These are phyloP conservation scores for Chrysemys picta DNA, from an alignment of 2,113 vertebrate species.

Conservation along the genomic window DNA sequence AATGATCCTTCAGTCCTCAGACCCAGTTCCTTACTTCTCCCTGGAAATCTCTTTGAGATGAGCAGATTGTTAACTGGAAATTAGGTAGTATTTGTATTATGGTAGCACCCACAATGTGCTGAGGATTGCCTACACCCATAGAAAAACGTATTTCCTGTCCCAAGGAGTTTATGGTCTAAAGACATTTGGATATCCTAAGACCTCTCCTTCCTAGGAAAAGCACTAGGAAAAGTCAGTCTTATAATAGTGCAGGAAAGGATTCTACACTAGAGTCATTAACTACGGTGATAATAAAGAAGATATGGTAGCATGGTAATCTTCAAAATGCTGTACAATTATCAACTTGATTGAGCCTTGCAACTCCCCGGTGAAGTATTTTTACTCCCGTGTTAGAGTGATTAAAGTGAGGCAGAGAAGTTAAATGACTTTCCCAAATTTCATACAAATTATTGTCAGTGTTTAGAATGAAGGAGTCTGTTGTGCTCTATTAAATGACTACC, in stretches of 20 bases:
- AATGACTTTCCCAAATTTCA: not conserved
- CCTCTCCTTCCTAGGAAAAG: not conserved
- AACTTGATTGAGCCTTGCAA: accelerated
- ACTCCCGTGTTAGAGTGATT: accelerated
- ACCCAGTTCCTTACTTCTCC: not conserved
- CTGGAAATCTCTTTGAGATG: not conserved
- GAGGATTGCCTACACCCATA: too few species aligned
- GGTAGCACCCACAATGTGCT: not conserved
- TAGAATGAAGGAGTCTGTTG: accelerated
- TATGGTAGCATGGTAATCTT: not conserved
- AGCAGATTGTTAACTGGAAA: not conserved
- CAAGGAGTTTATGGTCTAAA: not conserved
- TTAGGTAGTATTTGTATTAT: not conserved
- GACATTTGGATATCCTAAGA: not conserved
- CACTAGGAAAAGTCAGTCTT: not conserved
- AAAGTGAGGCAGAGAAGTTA: not conserved
- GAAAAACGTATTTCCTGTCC: not conserved
- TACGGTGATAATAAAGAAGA: not conserved
- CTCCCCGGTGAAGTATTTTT: not conserved
- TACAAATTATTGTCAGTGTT: accelerated
- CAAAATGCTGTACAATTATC: accelerated
- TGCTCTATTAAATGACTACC: not conserved
- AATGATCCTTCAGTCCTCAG: not conserved
- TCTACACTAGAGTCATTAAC: not conserved
- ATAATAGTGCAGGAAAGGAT: not conserved